phyloP scores from a whole-genome alignment of 2,797 vertebrate genomes.

The Gymnodraco acuticeps region DNA sequence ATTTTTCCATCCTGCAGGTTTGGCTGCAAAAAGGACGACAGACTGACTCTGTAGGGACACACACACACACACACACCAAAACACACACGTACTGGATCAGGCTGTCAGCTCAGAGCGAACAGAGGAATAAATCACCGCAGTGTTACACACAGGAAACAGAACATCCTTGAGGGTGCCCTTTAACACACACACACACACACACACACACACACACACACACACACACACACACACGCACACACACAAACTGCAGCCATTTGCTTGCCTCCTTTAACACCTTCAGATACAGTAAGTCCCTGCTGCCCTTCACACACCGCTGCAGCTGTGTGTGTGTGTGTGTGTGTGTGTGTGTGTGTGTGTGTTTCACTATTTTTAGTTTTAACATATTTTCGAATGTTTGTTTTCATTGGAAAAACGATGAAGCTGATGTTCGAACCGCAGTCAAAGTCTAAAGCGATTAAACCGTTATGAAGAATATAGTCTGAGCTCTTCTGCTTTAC shows the following conservation, averaged over 20 bases:
- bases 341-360: neutral
- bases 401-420: no score
- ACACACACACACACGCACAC: neutral
- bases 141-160: slow-evolving; percentile 51
- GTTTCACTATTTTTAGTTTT: no score
- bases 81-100: neutral
- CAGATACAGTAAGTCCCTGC: neutral
- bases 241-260: no score
- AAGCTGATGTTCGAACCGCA: no score
- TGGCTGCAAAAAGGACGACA: slow-evolving; percentile 29
- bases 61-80: slow-evolving; percentile 12
- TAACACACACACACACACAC: slow-evolving; percentile 3
- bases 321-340: neutral
- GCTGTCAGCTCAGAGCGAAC: slow-evolving; percentile 45
- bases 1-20: slow-evolving; percentile 40
- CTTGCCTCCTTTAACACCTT: neutral
- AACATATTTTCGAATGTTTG: no score
- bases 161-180: slow-evolving; percentile 53
- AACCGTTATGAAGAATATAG: no score
- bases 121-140: slow-evolving; percentile 57
- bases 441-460: no score
- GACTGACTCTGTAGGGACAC: slow-evolving; percentile 23
- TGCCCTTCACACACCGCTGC: neutral
- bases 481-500: no score
- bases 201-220: neutral